A percentile compares a stretch with the other conserved stretches of the same genome.
These are phyloP conservation scores for Drosophila ochracea DNA, from an alignment of 2,888 invertebrate genomes.

Conservation along the genomic window DNA sequence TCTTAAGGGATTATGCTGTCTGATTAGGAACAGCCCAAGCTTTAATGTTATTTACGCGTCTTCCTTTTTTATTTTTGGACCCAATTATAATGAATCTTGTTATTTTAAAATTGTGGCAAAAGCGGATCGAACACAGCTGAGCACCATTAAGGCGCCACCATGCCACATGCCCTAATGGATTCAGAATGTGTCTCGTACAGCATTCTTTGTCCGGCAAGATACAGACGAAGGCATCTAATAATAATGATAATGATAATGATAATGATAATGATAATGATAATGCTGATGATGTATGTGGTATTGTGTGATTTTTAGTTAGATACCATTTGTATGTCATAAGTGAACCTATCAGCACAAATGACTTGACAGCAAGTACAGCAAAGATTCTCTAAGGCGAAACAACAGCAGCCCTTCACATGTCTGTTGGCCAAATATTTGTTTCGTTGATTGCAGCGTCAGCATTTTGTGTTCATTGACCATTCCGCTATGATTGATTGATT, in stretches of 20 bases:
- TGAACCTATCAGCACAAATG: constrained; percentile 33
- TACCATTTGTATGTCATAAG: constrained; percentile 4
- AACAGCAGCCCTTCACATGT: neutral
- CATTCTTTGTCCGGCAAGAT: neutral
- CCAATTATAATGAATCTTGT: neutral
- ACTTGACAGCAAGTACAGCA: constrained; percentile 22
- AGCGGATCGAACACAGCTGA: neutral
- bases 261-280: constrained; percentile 7
- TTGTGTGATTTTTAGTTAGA: constrained; percentile 36
- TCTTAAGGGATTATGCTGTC: neutral
- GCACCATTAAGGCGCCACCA: neutral
- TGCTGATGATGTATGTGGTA: constrained; percentile 45
- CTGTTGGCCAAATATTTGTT: constrained; percentile 47
- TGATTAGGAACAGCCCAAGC: neutral
- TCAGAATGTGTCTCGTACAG: neutral
- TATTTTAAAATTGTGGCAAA: neutral
- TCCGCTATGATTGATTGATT: constrained; percentile 47
- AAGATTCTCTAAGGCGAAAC: neutral
- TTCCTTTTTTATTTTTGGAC: neutral
- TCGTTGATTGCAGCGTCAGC: constrained; percentile 63
- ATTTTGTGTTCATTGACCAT: constrained; percentile 28
- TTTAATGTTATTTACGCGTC: neutral
- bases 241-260: neutral
- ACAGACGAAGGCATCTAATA: constrained; percentile 7
- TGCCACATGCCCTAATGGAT: neutral